Evolutionary conservation across 2,113 vertebrate species (phyloP).

Genomic region (Zosterops pallidus): DNA sequence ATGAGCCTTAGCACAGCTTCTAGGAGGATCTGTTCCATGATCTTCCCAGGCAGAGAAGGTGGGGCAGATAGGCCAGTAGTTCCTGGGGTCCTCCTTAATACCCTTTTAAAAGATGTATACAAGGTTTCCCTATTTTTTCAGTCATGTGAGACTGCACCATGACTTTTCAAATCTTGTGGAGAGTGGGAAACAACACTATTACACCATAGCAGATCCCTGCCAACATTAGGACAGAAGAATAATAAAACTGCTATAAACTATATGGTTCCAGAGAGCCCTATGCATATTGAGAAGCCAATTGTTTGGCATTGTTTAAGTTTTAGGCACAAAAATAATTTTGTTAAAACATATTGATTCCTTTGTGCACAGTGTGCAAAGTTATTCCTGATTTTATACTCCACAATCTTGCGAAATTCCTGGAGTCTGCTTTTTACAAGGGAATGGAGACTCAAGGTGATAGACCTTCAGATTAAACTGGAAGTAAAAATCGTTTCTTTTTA

Average conservation of each 20-base stretch:
- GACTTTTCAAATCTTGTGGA: background rate
- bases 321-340: background rate
- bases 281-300: background rate
- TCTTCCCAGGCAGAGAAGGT: background rate
- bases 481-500: background rate
- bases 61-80: background rate
- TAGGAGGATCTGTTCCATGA: background rate
- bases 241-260: background rate
- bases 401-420: background rate
- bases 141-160: background rate
- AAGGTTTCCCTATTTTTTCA: background rate
- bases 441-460: background rate
- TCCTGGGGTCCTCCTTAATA: background rate
- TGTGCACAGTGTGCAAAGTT: background rate
- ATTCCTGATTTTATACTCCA: background rate
- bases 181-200: background rate
- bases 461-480: background rate
- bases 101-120: background rate
- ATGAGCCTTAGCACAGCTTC: background rate
- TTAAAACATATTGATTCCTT: background rate
- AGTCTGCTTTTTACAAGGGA: background rate
- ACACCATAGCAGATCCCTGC: background rate
- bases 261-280: background rate
- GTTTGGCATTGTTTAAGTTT: background rate
- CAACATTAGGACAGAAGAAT: background rate